These are phyloP conservation scores for Thinocorus orbignyianus DNA, from an alignment of 2,113 vertebrate species.

Conservation along the genomic window DNA sequence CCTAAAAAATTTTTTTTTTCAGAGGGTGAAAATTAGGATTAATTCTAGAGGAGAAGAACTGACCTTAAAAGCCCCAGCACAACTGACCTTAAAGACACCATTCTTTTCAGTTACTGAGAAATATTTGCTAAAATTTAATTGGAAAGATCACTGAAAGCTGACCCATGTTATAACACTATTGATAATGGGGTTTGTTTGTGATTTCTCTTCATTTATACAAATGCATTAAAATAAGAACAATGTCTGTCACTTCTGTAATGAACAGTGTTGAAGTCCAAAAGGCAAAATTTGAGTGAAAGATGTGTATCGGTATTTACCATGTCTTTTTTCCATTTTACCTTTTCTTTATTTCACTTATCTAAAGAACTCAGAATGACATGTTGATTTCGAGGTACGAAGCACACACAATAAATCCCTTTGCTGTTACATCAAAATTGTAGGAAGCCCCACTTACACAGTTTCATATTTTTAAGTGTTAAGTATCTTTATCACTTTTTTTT, in stretches of 20 bases:
- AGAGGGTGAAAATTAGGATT: not conserved
- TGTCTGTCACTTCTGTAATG: not conserved
- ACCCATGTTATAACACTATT: not conserved
- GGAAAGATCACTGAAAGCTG: not conserved
- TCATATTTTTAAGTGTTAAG: not conserved
- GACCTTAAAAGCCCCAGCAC: slow-evolving; percentile 21
- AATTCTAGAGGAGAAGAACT: slow-evolving; percentile 11
- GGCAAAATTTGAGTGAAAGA: not conserved
- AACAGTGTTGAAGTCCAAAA: not conserved
- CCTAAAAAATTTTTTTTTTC: not conserved
- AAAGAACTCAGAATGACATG: not conserved
- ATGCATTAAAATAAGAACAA: not conserved
- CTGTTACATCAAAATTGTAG: not conserved
- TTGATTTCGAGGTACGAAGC: not conserved
- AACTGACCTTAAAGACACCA: not conserved
- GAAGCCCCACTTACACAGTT: not conserved
- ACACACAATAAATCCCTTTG: not conserved
- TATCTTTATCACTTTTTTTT: not conserved
- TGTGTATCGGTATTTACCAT: not conserved
- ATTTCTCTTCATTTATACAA: not conserved
- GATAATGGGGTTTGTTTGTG: not conserved
- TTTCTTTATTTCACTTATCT: not conserved
- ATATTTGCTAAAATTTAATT: not conserved
- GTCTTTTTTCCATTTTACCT: not conserved
- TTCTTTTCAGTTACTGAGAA: not conserved